Percentiles rank a stretch among this genome's conserved stretches.
Conservation (phyloP, 1,140 invertebrate species). For the Drosophila persimilis region DNA sequence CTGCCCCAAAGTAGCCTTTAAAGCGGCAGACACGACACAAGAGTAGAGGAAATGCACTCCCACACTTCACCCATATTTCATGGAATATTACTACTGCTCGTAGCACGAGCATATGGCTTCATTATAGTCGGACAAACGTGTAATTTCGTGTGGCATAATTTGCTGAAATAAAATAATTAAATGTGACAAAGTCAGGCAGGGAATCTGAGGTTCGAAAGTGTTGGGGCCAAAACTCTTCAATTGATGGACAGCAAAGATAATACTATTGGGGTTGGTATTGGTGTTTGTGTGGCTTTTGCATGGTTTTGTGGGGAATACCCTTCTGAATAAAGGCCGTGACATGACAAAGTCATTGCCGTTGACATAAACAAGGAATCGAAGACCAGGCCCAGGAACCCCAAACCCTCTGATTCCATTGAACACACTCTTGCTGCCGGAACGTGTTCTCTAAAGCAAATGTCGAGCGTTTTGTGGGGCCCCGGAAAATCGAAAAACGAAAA, state of each 20-base stretch:
- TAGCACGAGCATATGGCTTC: slow-evolving; percentile 22
- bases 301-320: background rate
- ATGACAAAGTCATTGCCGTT: slow-evolving; percentile 60
- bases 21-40: slow-evolving; percentile 1
- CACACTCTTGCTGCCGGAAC: slow-evolving; percentile 45
- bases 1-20: slow-evolving; percentile 12
- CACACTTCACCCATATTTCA: too few relatives aligned
- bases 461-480: slow-evolving; percentile 5
- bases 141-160: slow-evolving; percentile 56
- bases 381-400: background rate
- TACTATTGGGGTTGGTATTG: too few relatives aligned
- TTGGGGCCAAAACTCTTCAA: slow-evolving; percentile 51
- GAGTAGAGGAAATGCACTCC: too few relatives aligned
- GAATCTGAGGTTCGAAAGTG: background rate
- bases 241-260: background rate
- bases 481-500: slow-evolving; percentile 63
- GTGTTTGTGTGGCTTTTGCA: too few relatives aligned
- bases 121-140: slow-evolving; percentile 48
- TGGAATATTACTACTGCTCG: too few relatives aligned
- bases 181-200: slow-evolving; percentile 38
- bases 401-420: slow-evolving; percentile 48
- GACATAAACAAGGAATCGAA: slow-evolving; percentile 54
- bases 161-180: slow-evolving; percentile 53
- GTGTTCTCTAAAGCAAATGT: slow-evolving; percentile 43
- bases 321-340: slow-evolving; percentile 34